These are phyloP conservation scores for Drosophila birchii DNA, from an alignment of 2,888 invertebrate genomes.

Conservation along the genomic window DNA sequence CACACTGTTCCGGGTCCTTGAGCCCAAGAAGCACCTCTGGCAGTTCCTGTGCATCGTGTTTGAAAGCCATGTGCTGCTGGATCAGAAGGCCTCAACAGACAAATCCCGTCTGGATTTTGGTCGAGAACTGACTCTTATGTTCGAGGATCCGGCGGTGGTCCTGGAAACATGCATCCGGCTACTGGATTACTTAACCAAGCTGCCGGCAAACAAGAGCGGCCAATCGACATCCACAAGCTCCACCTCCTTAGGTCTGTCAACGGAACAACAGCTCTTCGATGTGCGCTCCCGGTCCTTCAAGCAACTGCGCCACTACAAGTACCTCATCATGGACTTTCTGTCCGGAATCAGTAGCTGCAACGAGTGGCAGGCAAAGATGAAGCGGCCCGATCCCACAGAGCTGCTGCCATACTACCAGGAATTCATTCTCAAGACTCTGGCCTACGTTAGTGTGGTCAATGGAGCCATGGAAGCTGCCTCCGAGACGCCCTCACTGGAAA, in stretches of 20 bases:
- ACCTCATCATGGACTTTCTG: constrained; percentile 90
- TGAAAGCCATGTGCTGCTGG: constrained; percentile 89
- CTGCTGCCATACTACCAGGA: constrained; percentile 89
- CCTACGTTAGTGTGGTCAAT: constrained; percentile 88
- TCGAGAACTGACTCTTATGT: constrained; percentile 88
- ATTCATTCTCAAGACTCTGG: constrained; percentile 89
- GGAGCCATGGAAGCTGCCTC: constrained; percentile 86
- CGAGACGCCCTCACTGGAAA: constrained; percentile 85
- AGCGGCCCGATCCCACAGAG: constrained; percentile 86
- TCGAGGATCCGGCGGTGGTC: constrained; percentile 87
- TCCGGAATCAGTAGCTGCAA: constrained; percentile 88
- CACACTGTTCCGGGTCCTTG: constrained; percentile 91
- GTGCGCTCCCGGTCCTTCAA: constrained; percentile 88
- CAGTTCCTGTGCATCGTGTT: constrained; percentile 89
- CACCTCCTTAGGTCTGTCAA: constrained; percentile 61
- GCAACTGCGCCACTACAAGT: constrained; percentile 94
- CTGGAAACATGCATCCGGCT: constrained; percentile 89
- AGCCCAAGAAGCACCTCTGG: constrained; percentile 88
- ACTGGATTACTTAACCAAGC: constrained; percentile 87
- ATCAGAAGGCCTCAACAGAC: constrained; percentile 68
- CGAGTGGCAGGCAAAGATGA: constrained; percentile 89
- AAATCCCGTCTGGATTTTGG: constrained; percentile 89
- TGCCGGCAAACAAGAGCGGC: constrained; percentile 88
- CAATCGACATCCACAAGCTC: not conserved
- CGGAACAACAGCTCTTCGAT: constrained; percentile 86